Evolutionary conservation across 2,888 invertebrate genomes (phyloP).

Genomic region (Xylocampa areola): DNA sequence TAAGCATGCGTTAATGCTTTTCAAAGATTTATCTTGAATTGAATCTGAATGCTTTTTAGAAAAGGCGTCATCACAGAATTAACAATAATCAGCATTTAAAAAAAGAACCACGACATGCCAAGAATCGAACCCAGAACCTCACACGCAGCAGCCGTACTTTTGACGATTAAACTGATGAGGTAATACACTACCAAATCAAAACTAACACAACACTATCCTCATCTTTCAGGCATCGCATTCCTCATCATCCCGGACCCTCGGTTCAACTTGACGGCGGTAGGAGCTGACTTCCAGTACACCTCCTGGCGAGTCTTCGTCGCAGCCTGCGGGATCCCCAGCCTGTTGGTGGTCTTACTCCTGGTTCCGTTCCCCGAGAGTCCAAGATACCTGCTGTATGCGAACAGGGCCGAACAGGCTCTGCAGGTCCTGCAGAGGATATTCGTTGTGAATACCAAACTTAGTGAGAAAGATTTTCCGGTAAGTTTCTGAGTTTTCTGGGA

Average conservation of each 20-base stretch:
- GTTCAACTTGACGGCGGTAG: conserved; percentile 74
- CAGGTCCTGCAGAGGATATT: conserved; percentile 89
- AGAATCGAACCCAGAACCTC: no score
- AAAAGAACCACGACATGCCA: no score
- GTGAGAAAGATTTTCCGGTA: conserved; percentile 88
- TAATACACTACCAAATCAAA: no score
- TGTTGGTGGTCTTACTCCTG: conserved; percentile 85
- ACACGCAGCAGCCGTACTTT: no score
- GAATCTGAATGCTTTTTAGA: no score
- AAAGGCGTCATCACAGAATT: no score
- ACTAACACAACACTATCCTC: not conserved
- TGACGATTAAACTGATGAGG: no score
- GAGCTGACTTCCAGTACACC: conserved; percentile 82
- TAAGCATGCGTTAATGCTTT: no score
- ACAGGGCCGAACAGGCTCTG: conserved; percentile 85
- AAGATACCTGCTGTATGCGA: conserved; percentile 86
- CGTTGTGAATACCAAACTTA: conserved; percentile 85
- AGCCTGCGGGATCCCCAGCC: conserved; percentile 90
- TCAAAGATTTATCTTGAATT: no score
- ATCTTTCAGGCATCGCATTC: conserved; percentile 81
- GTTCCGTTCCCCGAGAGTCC: conserved; percentile 90
- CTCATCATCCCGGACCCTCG: conserved; percentile 79
- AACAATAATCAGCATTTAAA: no score
- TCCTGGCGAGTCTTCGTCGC: conserved; percentile 92
- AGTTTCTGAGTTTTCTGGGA: conserved; percentile 50